Evolutionary conservation across 1,140 invertebrate species (phyloP).

Genomic region (Calephelis nemesis): DNA sequence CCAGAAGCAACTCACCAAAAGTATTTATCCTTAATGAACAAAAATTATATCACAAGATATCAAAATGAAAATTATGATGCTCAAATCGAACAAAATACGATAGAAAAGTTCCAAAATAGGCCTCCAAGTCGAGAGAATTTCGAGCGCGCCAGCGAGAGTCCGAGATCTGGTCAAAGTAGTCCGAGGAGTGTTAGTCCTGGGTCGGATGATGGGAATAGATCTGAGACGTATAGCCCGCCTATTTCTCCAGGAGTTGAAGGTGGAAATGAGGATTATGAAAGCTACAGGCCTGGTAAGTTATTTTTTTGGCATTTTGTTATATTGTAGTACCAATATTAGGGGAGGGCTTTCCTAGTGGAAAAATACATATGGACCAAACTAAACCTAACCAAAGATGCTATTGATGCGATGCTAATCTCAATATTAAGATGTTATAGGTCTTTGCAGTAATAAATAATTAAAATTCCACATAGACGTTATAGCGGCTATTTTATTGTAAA

Average conservation of each 20-base stretch:
- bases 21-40: conserved; percentile 68
- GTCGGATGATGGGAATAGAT: conserved; percentile 73
- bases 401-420: too few species aligned
- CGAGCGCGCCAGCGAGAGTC: conserved; percentile 47
- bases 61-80: conserved; percentile 60
- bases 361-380: too few species aligned
- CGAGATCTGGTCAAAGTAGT: conserved; percentile 58
- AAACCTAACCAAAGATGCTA: too few species aligned
- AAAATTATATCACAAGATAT: conserved; percentile 63
- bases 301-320: neutral
- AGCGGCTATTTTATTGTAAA: too few species aligned
- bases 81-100: conserved; percentile 71
- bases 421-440: too few species aligned
- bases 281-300: conserved; percentile 70
- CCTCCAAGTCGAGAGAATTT: conserved; percentile 33
- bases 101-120: conserved; percentile 53
- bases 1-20: conserved; percentile 70
- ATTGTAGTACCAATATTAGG: too few species aligned
- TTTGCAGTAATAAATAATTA: too few species aligned
- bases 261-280: conserved; percentile 62
- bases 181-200: conserved; percentile 63
- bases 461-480: too few species aligned
- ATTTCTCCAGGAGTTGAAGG: conserved; percentile 77
- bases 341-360: too few species aligned
- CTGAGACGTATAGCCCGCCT: conserved; percentile 72